Evolutionary conservation across 1,140 invertebrate genomes (phyloP).

Genomic region (Bemisia tabaci): DNA sequence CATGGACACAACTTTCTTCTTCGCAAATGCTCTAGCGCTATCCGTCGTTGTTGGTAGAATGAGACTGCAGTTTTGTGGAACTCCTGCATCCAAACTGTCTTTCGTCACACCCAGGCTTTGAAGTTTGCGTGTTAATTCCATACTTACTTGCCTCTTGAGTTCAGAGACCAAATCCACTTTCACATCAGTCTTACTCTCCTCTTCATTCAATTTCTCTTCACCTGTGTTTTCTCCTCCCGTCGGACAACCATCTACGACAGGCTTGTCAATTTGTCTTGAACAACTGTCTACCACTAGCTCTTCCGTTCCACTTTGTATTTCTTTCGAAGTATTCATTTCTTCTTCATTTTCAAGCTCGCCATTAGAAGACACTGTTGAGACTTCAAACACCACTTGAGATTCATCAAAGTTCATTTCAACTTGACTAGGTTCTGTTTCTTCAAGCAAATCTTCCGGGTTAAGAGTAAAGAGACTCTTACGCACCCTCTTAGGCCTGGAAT

Average conservation of each 20-base stretch:
- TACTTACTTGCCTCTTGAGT: background rate
- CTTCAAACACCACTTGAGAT: background rate
- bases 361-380: background rate
- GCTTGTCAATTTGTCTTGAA: too few species aligned
- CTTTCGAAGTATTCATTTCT: too few species aligned
- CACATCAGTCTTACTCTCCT: background rate
- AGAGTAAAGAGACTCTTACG: too few species aligned
- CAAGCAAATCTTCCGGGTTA: too few species aligned
- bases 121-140: background rate
- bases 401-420: too few species aligned
- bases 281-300: too few species aligned
- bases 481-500: too few species aligned
- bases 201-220: background rate
- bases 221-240: background rate
- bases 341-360: background rate
- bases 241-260: too few species aligned
- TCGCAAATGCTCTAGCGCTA: background rate
- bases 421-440: too few species aligned
- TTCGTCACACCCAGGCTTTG: background rate
- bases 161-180: background rate
- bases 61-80: background rate
- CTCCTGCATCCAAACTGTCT: background rate
- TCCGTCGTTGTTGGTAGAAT: background rate
- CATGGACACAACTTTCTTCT: background rate
- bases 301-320: too few species aligned